Percentiles rank a stretch among this genome's conserved stretches.
Evolutionary conservation across 2,113 vertebrate genomes (phyloP).

Genomic region (Nothoprocta pentlandii): DNA sequence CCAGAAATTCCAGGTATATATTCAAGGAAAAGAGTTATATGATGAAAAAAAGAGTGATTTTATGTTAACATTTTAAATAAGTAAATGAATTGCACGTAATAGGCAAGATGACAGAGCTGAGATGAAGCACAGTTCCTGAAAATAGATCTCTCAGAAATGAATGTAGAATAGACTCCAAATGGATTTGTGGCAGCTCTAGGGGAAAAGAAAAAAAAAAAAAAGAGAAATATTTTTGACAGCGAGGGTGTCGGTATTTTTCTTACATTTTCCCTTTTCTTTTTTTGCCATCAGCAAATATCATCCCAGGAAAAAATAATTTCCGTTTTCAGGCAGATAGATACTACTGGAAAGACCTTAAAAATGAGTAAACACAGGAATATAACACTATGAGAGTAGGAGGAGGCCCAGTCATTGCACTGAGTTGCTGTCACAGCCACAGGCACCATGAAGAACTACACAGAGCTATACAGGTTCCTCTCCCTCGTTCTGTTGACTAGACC

Average conservation of each 20-base stretch:
- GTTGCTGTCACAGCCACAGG: not conserved
- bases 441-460: rapidly evolving
- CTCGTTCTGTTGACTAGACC: not conserved
- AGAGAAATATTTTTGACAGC: slow-evolving; percentile 14
- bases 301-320: not conserved
- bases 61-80: not conserved
- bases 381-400: not conserved
- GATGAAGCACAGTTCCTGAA: slow-evolving; percentile 10
- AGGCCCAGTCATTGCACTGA: rapidly evolving
- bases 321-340: not conserved
- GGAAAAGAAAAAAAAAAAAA: slow-evolving; percentile 5
- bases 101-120: slow-evolving; percentile 31
- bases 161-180: not conserved
- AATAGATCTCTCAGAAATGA: not conserved
- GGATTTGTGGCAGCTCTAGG: slow-evolving; percentile 1
- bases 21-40: not conserved
- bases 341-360: not conserved
- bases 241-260: not conserved
- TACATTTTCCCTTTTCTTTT: not conserved
- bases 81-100: slow-evolving; percentile 6
- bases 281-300: not conserved
- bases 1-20: not conserved
- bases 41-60: not conserved
- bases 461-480: not conserved
- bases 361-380: not conserved